Evolutionary conservation across 2,888 invertebrate genomes (phyloP).

Genomic region (Caenorhabditis drosophilae): DNA sequence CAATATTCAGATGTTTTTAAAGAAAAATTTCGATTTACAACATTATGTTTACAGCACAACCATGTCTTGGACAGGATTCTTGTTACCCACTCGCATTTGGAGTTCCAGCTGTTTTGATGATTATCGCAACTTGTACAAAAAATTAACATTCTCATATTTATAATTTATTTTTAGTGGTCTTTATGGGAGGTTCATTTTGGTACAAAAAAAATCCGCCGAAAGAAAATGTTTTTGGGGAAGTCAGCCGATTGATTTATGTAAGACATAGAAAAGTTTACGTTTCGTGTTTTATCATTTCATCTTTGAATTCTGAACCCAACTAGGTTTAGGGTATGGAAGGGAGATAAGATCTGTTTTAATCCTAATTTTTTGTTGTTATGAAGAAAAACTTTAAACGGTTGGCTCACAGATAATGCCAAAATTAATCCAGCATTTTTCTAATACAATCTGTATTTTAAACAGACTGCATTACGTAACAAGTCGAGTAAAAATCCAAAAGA

Average conservation of each 20-base stretch:
- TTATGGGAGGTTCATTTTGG: conserved; percentile 79
- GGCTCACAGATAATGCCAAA: too few relatives aligned
- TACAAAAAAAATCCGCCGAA: conserved; percentile 82
- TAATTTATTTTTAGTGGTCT: conserved; percentile 74
- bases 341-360: too few relatives aligned
- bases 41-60: conserved; percentile 42
- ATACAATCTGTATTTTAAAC: neutral
- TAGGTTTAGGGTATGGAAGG: too few relatives aligned
- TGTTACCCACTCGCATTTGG: conserved; percentile 88
- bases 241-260: conserved; percentile 73
- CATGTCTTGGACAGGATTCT: conserved; percentile 73
- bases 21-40: neutral
- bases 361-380: too few relatives aligned
- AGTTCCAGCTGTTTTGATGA: conserved; percentile 85
- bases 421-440: too few relatives aligned
- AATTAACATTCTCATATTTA: neutral
- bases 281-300: too few relatives aligned
- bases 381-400: too few relatives aligned
- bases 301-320: too few relatives aligned
- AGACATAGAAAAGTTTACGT: neutral
- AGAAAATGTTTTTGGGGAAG: conserved; percentile 83
- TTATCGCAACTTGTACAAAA: conserved; percentile 77
- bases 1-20: conserved; percentile 78
- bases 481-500: too few relatives aligned
- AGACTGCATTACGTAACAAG: conserved; percentile 49